Conservation (phyloP, 2,113 vertebrate species). For the Leiothrix lutea region DNA sequence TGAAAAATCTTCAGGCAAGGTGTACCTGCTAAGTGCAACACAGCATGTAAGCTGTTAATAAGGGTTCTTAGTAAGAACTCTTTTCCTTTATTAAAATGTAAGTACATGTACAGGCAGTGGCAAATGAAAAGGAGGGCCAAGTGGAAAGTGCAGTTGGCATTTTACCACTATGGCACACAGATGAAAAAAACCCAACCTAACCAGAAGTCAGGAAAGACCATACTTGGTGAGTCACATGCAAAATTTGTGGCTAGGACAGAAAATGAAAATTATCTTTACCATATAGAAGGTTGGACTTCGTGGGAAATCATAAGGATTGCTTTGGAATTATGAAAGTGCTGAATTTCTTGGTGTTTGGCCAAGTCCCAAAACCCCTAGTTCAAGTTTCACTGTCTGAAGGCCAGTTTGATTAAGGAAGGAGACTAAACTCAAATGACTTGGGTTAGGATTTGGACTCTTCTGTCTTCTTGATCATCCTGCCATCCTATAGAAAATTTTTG, state of each 20-base stretch:
- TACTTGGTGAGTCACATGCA: background rate
- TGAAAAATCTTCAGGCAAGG: background rate
- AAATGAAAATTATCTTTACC: background rate
- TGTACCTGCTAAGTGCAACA: background rate
- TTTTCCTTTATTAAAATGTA: conserved; percentile 31
- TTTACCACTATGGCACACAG: background rate
- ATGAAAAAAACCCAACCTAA: background rate
- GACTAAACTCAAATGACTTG: background rate
- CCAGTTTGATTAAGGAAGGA: background rate
- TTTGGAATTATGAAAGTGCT: background rate
- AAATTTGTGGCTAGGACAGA: background rate
- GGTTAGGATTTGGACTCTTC: background rate
- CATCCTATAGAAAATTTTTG: background rate
- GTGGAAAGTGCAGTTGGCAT: background rate
- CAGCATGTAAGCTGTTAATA: conserved; percentile 20
- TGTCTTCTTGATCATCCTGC: background rate
- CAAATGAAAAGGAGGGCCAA: conserved; percentile 13
- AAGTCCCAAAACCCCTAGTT: background rate
- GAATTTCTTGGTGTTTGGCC: background rate
- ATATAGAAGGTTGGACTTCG: background rate
- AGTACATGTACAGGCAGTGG: background rate
- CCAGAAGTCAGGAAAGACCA: background rate
- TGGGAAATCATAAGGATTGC: background rate
- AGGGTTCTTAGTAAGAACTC: background rate
- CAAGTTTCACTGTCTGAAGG: background rate